Evolutionary conservation across 2,888 invertebrate species (phyloP), one percentile per base, ranked within the genome.

Genomic region (Melinaea marsaeus): DNA sequence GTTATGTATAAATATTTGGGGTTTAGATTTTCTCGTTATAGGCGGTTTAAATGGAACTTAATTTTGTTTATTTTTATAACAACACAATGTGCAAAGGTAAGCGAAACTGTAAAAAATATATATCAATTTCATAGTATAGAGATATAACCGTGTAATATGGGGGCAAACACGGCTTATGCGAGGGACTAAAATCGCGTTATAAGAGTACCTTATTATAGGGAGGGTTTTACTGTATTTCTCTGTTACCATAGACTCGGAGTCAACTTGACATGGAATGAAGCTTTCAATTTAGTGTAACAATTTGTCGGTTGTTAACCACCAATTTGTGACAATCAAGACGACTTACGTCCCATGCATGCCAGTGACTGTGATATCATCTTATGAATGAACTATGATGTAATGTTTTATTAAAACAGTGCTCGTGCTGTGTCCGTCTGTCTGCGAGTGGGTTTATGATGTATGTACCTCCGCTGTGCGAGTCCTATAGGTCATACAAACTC

Each of bases 321-420:
- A 82, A 83, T 85, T 86, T 82, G 77, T 72, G 72, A 76, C 79
- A 85, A 84, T 85, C 81, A 80, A 75, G 72, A 68, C 73, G 65
- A 67, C 74, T 71, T 72, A 66, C 65, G 67, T 71, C 73, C 70
- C 69, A 65, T 62, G 63, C 69, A 65, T 62, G 63, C 64, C 69
- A 66, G 68, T 70, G 67, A 63, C 71, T 62, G 68, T 71, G 73
- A 72, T 76, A 69, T 71, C 74, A 73, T 66, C 65, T 70, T 69
- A 71, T 76, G 76, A 78, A 78, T 79, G 73, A 66, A 72, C 67
- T 64, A 67, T 75, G 72, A 76, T 73, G 74, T 71, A 68, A 74
- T 65, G 61, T 63, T 61, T 70, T 59, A 65, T 60, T 60, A 35
- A 47, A 51, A 55, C 56, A 58, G 22, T 22, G 22, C 22, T 22